Conservation (phyloP, 1,140 invertebrate species). For the Drosophila yakuba region DNA sequence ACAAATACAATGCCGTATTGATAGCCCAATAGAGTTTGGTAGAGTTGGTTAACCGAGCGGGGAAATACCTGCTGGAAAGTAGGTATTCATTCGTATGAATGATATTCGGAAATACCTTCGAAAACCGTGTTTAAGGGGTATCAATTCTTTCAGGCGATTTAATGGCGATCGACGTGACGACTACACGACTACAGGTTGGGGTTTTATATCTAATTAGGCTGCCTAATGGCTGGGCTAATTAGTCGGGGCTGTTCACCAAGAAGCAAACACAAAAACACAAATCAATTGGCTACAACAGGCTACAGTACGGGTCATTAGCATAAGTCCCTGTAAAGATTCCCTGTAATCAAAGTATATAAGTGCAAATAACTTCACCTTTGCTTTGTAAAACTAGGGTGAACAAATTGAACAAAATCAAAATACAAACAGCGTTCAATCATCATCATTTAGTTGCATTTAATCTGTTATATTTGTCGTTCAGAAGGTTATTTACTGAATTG, state of each 20-base stretch:
- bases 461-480: slow-evolving; percentile 6
- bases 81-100: background rate
- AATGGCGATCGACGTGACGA: background rate
- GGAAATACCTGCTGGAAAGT: slow-evolving; percentile 4
- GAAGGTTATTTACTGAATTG: slow-evolving; percentile 23
- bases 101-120: background rate
- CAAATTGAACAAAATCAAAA: no score
- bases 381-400: no score
- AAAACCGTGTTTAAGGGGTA: background rate
- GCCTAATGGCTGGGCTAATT: slow-evolving; percentile 68
- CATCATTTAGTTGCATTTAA: slow-evolving; percentile 5
- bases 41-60: slow-evolving; percentile 5
- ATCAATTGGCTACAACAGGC: slow-evolving; percentile 63
- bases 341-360: no score
- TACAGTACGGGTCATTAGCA: slow-evolving; percentile 14
- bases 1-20: slow-evolving; percentile 1
- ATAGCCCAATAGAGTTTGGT: slow-evolving; percentile 19
- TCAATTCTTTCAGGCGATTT: background rate
- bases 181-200: slow-evolving; percentile 9
- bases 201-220: slow-evolving; percentile 62
- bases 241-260: slow-evolving; percentile 58
- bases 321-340: background rate
- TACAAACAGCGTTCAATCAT: slow-evolving; percentile 5
- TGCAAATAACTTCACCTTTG: no score
- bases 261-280: slow-evolving; percentile 56